Base-by-base conservation (phyloP, 2,113 vertebrate genomes). In the Corapipo altera region DNA sequence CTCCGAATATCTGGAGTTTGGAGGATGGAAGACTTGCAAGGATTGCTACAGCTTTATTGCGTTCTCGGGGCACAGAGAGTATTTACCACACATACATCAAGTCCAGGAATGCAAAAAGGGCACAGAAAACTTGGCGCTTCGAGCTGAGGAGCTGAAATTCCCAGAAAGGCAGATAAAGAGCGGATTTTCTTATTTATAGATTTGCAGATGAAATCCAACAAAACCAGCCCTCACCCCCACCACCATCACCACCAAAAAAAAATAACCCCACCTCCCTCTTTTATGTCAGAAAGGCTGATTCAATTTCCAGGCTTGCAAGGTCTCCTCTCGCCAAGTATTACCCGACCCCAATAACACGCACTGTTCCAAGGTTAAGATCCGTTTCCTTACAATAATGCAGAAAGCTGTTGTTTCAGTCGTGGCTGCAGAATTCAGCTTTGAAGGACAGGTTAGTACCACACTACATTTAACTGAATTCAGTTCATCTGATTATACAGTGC, bases 401-500 rank as follows among this genome's bases (percentile, higher is more conserved):
- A 96, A 96, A 95, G 91, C 97, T 70, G 95, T 96, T 92, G 96
- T 95, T 97, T 92, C 75, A 49, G 85, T 97, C 81, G 96, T 69
- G 96, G 97, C 93, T 94, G 94, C 92, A 91, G 95, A 96, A 97
- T 95, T 96, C 96, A 94, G 97, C 96, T 98, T 96, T 98, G 98
- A 99, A 98, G 98, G 98, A 98, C 98, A 98, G 97, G 65, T 97
- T 97, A 97, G 98, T 97, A 96, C 97, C 96, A 97, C 97, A 97
- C 97, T 95, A 94, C 98, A 97, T 98, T 98, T 98, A 98, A 98
- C 98, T 95, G 95, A 96, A 97, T 97, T 98, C 97, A 93, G 98
- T 98, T 98, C 97, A 98, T 98, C 98, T 98, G 98, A 98, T 98
- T 98, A 98, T 97, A 98, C 97, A 98, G 98, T 96, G 97, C 97